Conservation (phyloP, 37 sponge, comb jelly and placozoan species). For the Theonella swinhoei region DNA sequence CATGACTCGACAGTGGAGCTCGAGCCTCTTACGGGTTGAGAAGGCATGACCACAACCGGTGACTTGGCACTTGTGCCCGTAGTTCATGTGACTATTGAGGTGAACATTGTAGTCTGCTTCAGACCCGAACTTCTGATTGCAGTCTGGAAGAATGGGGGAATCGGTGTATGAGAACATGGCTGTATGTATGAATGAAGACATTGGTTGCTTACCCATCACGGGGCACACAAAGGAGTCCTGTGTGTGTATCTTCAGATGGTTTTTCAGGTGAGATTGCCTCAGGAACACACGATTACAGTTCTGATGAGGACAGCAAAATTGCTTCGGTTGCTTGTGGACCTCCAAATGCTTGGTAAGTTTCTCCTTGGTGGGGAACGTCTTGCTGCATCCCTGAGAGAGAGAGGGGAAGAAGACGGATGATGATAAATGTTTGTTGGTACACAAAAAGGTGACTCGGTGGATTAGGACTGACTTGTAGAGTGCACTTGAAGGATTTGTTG, state of each 20-base stretch:
- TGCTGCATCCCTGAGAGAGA: constrained; percentile 44
- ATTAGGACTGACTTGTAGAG: constrained; percentile 27
- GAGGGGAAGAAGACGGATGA: background rate
- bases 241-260: constrained; percentile 69
- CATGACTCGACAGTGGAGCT: constrained; percentile 36
- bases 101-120: constrained; percentile 60
- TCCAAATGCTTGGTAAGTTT: constrained; percentile 34
- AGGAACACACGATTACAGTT: constrained; percentile 68
- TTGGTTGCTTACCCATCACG: constrained; percentile 40
- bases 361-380: constrained; percentile 46
- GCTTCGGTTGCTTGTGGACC: constrained; percentile 44
- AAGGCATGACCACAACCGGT: constrained; percentile 50
- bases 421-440: background rate
- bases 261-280: constrained; percentile 60
- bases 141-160: constrained; percentile 24
- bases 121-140: constrained; percentile 52
- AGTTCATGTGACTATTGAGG: constrained; percentile 69
- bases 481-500: constrained; percentile 54
- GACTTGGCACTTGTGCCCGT: constrained; percentile 42
- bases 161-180: background rate
- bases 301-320: constrained; percentile 54
- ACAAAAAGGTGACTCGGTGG: background rate
- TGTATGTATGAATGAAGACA: background rate
- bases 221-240: constrained; percentile 59
- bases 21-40: constrained; percentile 44